A percentile compares a stretch with the other conserved stretches of the same genome.
These are phyloP conservation scores for Gryllus longicercus DNA, from an alignment of 2,888 invertebrate genomes.

Conservation along the genomic window DNA sequence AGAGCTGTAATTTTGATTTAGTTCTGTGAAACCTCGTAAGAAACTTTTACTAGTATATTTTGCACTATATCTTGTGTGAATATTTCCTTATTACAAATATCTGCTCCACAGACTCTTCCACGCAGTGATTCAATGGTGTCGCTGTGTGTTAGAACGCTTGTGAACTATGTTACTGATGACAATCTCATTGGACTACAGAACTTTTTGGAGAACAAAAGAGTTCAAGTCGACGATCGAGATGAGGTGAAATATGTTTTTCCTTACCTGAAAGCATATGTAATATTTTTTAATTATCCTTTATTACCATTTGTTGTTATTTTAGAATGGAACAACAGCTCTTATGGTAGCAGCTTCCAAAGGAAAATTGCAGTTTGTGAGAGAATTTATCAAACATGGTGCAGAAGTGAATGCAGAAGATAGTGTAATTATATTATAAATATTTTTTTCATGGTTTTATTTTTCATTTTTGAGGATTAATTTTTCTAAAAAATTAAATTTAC, in stretches of 20 bases:
- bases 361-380: constrained; percentile 74
- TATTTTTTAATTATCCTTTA: background rate
- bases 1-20: background rate
- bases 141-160: constrained; percentile 76
- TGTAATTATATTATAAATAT: constrained; percentile 45
- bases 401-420: constrained; percentile 88
- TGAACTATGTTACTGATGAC: constrained; percentile 76
- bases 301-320: constrained; percentile 39
- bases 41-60: constrained; percentile 18
- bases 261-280: constrained; percentile 18
- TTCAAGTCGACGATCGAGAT: constrained; percentile 81
- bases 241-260: constrained; percentile 57
- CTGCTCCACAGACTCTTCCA: constrained; percentile 68
- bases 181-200: constrained; percentile 74
- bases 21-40: background rate
- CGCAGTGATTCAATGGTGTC: constrained; percentile 90
- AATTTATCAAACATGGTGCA: constrained; percentile 84
- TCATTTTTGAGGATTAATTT: constrained; percentile 6
- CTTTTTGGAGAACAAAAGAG: constrained; percentile 77
- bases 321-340: constrained; percentile 92
- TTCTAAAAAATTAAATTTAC: constrained; percentile 28
- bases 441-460: background rate
- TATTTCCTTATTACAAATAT: too few relatives aligned
- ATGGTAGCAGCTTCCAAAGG: constrained; percentile 89
- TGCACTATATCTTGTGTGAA: background rate